Percentiles rank a stretch among this genome's conserved stretches.
phyloP scores from a whole-genome alignment of 2,888 invertebrate genomes.

The Oxytorus armatus region DNA sequence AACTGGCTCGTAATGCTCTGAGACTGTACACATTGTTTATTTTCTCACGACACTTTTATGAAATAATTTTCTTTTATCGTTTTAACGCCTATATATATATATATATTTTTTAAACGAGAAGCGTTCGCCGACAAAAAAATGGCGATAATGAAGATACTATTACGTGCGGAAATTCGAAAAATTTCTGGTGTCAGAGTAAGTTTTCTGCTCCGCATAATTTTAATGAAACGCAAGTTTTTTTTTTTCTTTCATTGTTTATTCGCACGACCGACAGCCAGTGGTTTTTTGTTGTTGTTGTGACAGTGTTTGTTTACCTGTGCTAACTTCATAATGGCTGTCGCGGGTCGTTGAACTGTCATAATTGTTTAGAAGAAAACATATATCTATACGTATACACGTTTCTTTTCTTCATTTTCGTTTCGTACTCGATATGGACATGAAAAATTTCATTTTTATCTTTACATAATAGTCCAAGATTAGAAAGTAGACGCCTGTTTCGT shows the following conservation, averaged over 20 bases:
- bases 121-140: constrained; percentile 67
- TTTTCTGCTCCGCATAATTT: constrained; percentile 62
- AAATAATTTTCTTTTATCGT: constrained; percentile 40
- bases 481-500: constrained; percentile 29
- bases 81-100: constrained; percentile 25
- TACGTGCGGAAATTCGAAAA: constrained; percentile 76
- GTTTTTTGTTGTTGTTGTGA: background rate
- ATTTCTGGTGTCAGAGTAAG: constrained; percentile 79
- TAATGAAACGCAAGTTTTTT: constrained; percentile 17
- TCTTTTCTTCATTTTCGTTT: constrained; percentile 3
- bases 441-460: constrained; percentile 21
- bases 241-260: constrained; percentile 26
- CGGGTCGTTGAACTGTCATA: constrained; percentile 56
- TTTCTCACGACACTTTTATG: constrained; percentile 1
- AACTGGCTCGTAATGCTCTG: constrained; percentile 41
- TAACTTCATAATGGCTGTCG: constrained; percentile 29
- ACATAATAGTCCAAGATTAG: constrained; percentile 19
- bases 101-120: constrained; percentile 27
- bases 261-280: background rate
- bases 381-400: background rate
- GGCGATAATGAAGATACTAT: constrained; percentile 79
- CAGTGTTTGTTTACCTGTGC: constrained; percentile 43
- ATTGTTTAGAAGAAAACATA: constrained; percentile 16
- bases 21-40: constrained; percentile 34
- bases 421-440: background rate